Evolutionary conservation across 1,140 invertebrate genomes (phyloP).

Genomic region (Sipha flava): DNA sequence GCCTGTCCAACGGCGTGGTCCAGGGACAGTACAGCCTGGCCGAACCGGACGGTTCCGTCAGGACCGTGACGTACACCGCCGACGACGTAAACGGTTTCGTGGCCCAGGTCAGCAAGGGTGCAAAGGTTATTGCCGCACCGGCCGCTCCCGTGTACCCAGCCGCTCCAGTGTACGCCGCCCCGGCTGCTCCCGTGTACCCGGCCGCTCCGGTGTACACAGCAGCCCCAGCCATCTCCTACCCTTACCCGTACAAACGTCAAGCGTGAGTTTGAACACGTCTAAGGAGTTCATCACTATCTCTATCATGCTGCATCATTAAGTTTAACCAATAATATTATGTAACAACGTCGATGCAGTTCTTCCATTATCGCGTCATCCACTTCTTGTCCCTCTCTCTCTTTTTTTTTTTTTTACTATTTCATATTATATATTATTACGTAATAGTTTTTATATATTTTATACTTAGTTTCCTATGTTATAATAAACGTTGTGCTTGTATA

Average conservation of each 20-base stretch:
- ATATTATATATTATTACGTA: too few species aligned
- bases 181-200: slow-evolving; percentile 37
- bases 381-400: too few species aligned
- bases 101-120: slow-evolving; percentile 1
- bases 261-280: too few species aligned
- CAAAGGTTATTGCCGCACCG: slow-evolving; percentile 10
- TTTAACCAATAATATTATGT: too few species aligned
- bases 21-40: slow-evolving; percentile 44
- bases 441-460: too few species aligned
- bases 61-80: slow-evolving; percentile 53
- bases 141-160: slow-evolving; percentile 24
- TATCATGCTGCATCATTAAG: too few species aligned
- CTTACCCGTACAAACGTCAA: slow-evolving; percentile 13
- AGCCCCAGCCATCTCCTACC: not conserved
- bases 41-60: slow-evolving; percentile 50
- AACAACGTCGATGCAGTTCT: too few species aligned
- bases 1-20: slow-evolving; percentile 52
- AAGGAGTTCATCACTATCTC: too few species aligned
- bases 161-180: slow-evolving; percentile 45
- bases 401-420: too few species aligned
- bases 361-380: too few species aligned
- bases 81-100: slow-evolving; percentile 55
- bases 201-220: not conserved
- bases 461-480: too few species aligned
- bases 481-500: too few species aligned